Percentiles rank a stretch among this genome's conserved stretches.
Conservation (phyloP, 2,113 vertebrate species). For the Elephas maximus region DNA sequence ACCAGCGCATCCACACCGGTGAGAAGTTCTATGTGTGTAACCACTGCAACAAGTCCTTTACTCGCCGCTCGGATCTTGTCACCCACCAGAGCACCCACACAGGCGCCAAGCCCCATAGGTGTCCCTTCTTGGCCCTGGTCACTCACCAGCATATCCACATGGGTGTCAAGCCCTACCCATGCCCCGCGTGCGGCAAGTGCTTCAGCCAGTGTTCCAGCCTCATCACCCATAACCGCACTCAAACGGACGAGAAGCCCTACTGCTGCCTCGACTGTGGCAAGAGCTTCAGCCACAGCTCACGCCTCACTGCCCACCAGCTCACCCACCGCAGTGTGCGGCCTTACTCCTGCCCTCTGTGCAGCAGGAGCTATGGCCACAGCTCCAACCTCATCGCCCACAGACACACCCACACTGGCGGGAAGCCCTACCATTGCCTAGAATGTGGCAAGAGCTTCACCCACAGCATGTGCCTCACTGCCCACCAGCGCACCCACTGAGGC, state of each 20-base stretch:
- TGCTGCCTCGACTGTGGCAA: slow-evolving; percentile 35
- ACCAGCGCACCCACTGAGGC: slow-evolving; percentile 73
- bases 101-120: slow-evolving; percentile 83
- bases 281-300: slow-evolving; percentile 64
- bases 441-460: slow-evolving; percentile 66
- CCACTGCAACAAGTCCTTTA: slow-evolving; percentile 87
- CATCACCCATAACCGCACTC: slow-evolving; percentile 69
- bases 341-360: slow-evolving; percentile 74
- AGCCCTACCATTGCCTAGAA: slow-evolving; percentile 5
- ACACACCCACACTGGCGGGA: slow-evolving; percentile 51
- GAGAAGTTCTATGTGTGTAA: no score
- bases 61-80: slow-evolving; percentile 85
- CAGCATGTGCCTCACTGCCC: slow-evolving; percentile 67
- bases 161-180: slow-evolving; percentile 72
- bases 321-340: slow-evolving; percentile 74
- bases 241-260: slow-evolving; percentile 49
- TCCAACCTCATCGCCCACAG: slow-evolving; percentile 75
- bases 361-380: slow-evolving; percentile 69
- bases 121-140: slow-evolving; percentile 84
- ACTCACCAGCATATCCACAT: slow-evolving; percentile 83
- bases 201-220: slow-evolving; percentile 70
- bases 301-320: no score
- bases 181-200: slow-evolving; percentile 71
- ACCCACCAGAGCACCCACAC: slow-evolving; percentile 79
- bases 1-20: slow-evolving; percentile 91